Evolutionary conservation across 2,888 invertebrate genomes (phyloP).

Genomic region (Omphaloscelis lunosa): DNA sequence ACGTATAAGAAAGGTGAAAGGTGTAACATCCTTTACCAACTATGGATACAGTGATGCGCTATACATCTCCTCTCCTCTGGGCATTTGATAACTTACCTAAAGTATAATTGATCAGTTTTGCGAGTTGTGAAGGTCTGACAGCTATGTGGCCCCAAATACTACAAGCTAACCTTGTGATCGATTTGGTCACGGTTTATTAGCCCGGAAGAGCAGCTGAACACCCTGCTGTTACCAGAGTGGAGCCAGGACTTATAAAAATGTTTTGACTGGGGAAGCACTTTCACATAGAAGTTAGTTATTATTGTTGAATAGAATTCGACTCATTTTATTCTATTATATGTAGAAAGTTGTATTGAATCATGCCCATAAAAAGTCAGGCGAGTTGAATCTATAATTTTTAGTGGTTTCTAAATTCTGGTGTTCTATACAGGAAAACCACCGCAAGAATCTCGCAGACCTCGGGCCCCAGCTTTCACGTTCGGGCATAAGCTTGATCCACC

Average conservation of each 20-base stretch:
- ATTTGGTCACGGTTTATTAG: slow-evolving; percentile 8
- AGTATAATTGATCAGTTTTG: neutral
- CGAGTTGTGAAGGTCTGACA: slow-evolving; percentile 10
- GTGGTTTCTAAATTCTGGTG: neutral
- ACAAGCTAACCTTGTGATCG: neutral
- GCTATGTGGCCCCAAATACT: neutral
- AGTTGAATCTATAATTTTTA: neutral
- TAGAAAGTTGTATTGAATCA: slow-evolving; percentile 7
- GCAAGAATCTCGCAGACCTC: slow-evolving; percentile 94
- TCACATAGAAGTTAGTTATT: neutral
- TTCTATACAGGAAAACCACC: slow-evolving; percentile 92
- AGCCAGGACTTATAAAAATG: neutral
- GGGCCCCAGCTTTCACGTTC: slow-evolving; percentile 96
- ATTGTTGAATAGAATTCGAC: neutral
- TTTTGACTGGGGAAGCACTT: neutral
- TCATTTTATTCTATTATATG: neutral
- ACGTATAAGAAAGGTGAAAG: no score
- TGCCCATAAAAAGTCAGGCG: neutral
- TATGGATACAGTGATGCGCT: neutral
- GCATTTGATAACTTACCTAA: neutral
- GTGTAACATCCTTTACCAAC: neutral
- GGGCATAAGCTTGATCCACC: slow-evolving; percentile 92
- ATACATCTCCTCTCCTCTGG: neutral
- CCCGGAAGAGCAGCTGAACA: neutral
- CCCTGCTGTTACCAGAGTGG: neutral